phyloP scores from a whole-genome alignment of 2,113 vertebrate genomes.

The Pollachius pollachius region DNA sequence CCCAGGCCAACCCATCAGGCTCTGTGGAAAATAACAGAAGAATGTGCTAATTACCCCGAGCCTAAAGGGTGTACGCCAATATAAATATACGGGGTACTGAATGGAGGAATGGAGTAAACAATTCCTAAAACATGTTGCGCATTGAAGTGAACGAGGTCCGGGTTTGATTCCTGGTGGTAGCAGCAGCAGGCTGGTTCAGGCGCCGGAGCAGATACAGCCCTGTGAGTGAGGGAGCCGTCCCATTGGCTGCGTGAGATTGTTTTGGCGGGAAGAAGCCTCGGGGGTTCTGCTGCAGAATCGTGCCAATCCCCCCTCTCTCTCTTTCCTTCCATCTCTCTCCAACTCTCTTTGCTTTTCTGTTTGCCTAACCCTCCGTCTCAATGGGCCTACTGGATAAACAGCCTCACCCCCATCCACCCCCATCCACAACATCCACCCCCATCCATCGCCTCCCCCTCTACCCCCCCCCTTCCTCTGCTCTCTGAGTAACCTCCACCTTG shows the following conservation, averaged over 20 bases:
- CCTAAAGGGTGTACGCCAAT: neutral
- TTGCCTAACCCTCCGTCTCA: conserved; percentile 34
- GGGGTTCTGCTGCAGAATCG: conserved; percentile 36
- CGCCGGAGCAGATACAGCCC: conserved; percentile 32
- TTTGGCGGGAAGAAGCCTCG: conserved; percentile 40
- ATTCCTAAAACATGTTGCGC: conserved; percentile 8
- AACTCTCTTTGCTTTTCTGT: neutral
- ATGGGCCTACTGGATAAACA: too few relatives aligned
- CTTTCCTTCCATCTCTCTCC: neutral
- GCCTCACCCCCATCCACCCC: neutral
- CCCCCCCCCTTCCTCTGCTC: conserved; percentile 20
- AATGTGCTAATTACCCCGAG: neutral
- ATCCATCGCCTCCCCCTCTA: conserved; percentile 5
- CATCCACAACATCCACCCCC: conserved; percentile 17
- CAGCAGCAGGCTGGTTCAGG: conserved; percentile 46
- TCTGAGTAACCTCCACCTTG: too few relatives aligned
- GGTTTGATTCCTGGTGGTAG: conserved; percentile 58
- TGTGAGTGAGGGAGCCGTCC: conserved; percentile 11
- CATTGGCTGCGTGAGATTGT: conserved; percentile 42
- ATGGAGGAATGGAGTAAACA: neutral
- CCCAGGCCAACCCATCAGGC: too few relatives aligned
- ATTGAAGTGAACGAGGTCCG: conserved; percentile 43
- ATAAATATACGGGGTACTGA: neutral
- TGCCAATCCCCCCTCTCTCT: conserved; percentile 24
- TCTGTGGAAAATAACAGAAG: neutral